Evolutionary conservation across 2,888 invertebrate genomes (phyloP).

Genomic region (Ceraclea dissimilis): DNA sequence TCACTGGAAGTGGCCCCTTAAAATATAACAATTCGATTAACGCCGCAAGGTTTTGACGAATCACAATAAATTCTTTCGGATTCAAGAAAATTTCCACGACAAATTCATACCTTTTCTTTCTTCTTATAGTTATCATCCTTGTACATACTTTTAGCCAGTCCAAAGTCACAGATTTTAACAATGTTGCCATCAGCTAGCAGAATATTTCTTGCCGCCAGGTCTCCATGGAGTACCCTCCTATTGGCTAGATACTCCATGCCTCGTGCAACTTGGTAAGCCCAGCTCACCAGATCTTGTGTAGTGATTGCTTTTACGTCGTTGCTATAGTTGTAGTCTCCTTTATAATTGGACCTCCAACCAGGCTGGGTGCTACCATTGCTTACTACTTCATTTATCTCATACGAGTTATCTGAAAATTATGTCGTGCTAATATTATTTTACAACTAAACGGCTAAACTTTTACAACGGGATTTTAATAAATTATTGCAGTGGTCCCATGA

Average conservation of each 20-base stretch:
- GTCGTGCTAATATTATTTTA: too few relatives aligned
- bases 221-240: constrained; percentile 81
- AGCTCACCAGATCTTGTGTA: constrained; percentile 79
- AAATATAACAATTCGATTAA: constrained; percentile 5
- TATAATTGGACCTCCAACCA: constrained; percentile 73
- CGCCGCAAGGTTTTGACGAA: too few relatives aligned
- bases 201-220: constrained; percentile 86
- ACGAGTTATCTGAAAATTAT: not conserved
- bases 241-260: constrained; percentile 93
- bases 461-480: too few relatives aligned
- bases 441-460: too few relatives aligned
- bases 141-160: constrained; percentile 85
- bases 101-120: constrained; percentile 57
- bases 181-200: constrained; percentile 82
- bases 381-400: constrained; percentile 28
- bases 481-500: too few relatives aligned
- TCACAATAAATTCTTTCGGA: too few relatives aligned
- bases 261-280: constrained; percentile 88
- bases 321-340: constrained; percentile 64
- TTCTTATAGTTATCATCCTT: constrained; percentile 87
- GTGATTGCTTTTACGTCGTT: constrained; percentile 60
- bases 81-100: too few relatives aligned
- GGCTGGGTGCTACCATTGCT: constrained; percentile 58
- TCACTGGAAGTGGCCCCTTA: constrained; percentile 82
- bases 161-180: constrained; percentile 96